A percentile compares a stretch with the other conserved stretches of the same genome.
Evolutionary conservation across 2,113 vertebrate genomes (phyloP).

Genomic region (Embiotoca jacksoni): DNA sequence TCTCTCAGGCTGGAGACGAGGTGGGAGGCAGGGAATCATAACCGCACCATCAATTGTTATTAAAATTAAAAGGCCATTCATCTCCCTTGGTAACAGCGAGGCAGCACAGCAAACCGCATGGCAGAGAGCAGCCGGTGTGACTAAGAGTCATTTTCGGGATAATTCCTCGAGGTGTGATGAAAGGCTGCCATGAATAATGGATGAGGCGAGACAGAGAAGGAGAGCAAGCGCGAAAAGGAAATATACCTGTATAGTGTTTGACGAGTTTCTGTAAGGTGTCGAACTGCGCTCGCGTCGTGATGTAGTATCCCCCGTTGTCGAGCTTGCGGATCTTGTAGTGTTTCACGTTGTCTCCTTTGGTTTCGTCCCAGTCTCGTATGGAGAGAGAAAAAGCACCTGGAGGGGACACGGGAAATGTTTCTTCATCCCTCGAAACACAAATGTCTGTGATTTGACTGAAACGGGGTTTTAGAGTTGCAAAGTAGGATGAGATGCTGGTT

Average conservation of each 20-base stretch:
- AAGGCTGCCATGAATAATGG: conserved; percentile 29
- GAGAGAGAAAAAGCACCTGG: conserved; percentile 97
- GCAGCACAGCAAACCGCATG: background rate
- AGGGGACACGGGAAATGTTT: conserved; percentile 1
- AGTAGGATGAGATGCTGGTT: conserved; percentile 5
- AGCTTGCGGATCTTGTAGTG: conserved; percentile 99
- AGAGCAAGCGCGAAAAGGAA: background rate
- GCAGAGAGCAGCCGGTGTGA: conserved; percentile 24
- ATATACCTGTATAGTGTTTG: conserved; percentile 95
- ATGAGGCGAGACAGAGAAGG: conserved; percentile 12
- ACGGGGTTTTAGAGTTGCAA: background rate
- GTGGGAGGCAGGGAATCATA: conserved; percentile 33
- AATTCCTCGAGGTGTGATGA: conserved; percentile 33
- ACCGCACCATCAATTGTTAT: conserved; percentile 45
- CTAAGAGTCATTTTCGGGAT: conserved; percentile 44
- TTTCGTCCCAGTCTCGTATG: conserved; percentile 97
- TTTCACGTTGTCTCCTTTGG: conserved; percentile 98
- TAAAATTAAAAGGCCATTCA: conserved; percentile 56
- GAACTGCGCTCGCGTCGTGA: conserved; percentile 97
- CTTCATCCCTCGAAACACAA: conserved; percentile 8
- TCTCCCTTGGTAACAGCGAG: conserved; percentile 36
- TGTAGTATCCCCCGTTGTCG: conserved; percentile 98
- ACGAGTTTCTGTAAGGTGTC: conserved; percentile 96
- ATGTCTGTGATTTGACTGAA: background rate
- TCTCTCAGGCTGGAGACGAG: conserved; percentile 1